Conservation (phyloP, 2,113 vertebrate species). For the Urocitellus parryii region DNA sequence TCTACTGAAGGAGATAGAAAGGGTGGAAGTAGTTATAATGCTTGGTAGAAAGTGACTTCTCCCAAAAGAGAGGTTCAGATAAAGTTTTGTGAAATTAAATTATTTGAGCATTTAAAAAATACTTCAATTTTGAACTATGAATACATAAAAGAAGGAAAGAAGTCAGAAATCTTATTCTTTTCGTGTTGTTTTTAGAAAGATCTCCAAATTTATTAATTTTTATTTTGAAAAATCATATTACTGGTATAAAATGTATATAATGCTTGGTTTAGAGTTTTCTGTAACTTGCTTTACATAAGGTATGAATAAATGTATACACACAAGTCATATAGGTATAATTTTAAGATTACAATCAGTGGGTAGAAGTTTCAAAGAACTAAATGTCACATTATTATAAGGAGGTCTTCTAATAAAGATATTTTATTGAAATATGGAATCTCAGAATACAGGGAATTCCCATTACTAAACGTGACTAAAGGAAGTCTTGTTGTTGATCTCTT, state of each 20-base stretch:
- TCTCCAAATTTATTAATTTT: neutral
- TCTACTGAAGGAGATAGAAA: neutral
- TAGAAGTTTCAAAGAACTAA: neutral
- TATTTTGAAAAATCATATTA: neutral
- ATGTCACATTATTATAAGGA: neutral
- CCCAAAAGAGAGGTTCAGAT: neutral
- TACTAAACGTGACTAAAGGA: neutral
- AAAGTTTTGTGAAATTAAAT: slow-evolving; percentile 39
- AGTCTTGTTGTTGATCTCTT: neutral
- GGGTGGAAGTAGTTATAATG: neutral
- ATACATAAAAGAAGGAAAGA: neutral
- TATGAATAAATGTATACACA: neutral
- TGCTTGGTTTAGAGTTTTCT: neutral
- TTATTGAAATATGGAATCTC: neutral
- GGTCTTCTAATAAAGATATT: neutral
- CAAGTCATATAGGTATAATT: neutral
- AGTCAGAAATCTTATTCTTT: slow-evolving; percentile 20
- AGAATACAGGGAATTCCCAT: neutral
- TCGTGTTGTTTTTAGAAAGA: neutral
- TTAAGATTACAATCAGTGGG: neutral
- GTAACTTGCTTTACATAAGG: neutral
- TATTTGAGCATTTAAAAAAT: neutral
- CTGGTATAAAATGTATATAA: slow-evolving; percentile 2
- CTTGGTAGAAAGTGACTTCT: neutral
- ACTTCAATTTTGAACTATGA: slow-evolving; percentile 31